A percentile compares a stretch with the other conserved stretches of the same genome.
Evolutionary conservation across 2,797 vertebrate genomes (phyloP).

Genomic region (Anguilla megastoma): DNA sequence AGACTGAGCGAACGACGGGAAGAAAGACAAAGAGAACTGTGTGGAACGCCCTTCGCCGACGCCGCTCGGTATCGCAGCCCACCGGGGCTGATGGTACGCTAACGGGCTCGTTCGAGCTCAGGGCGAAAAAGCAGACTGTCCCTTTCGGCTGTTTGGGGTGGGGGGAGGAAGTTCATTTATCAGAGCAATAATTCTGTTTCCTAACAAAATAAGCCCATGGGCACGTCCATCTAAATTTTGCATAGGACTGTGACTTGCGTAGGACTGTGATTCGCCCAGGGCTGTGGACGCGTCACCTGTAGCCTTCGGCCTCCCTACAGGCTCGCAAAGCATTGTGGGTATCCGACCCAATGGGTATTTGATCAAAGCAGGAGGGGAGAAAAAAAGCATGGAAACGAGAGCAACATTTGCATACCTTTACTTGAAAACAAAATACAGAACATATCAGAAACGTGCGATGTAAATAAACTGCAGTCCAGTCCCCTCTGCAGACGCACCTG

Average conservation of each 20-base stretch:
- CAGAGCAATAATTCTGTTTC: slow-evolving; percentile 27
- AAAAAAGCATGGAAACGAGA: slow-evolving; percentile 43
- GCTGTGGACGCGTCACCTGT: neutral
- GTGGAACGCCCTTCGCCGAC: neutral
- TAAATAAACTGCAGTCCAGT: slow-evolving; percentile 40
- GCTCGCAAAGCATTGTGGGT: slow-evolving; percentile 18
- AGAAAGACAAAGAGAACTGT: neutral
- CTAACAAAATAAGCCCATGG: slow-evolving; percentile 1
- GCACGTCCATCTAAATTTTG: slow-evolving; percentile 20
- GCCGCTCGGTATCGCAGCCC: neutral
- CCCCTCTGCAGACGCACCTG: slow-evolving; percentile 44
- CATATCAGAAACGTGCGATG: slow-evolving; percentile 65
- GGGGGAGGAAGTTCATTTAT: slow-evolving; percentile 3
- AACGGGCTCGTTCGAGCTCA: no score
- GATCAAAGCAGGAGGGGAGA: slow-evolving; percentile 21
- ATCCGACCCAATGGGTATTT: slow-evolving; percentile 5
- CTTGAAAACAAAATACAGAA: slow-evolving; percentile 64
- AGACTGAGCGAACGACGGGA: neutral
- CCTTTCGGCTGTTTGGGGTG: neutral
- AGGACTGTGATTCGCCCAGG: neutral
- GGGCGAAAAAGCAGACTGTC: neutral
- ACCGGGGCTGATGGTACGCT: neutral
- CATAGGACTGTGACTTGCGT: neutral
- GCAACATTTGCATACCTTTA: slow-evolving; percentile 58
- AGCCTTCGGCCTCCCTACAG: neutral